Evolutionary conservation across 2,888 invertebrate species (phyloP), one percentile per base, ranked within the genome.

Genomic region (Drosophila bunnanda): DNA sequence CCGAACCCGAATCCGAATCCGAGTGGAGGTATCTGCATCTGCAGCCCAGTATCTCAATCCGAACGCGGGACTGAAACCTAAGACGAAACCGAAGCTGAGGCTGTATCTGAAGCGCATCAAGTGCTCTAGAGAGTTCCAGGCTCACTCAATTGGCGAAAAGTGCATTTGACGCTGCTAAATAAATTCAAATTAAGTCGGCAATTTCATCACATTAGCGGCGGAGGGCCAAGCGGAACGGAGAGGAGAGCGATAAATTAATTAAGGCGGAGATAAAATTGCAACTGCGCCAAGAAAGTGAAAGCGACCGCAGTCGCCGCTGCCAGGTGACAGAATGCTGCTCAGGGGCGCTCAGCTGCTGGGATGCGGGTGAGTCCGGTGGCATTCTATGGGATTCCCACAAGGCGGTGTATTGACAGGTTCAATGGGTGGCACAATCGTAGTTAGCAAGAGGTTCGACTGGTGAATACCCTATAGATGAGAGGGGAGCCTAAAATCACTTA

Each of bases 91-190:
- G n/a, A 48, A 55, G 56, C 71, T 70, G 48, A 52, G 52, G n/a
- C 52, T 66, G 68, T 52, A 72, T 67, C 67, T 65, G 89, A 89
- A 89, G 85, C 85, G 76, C 84, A 76, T 82, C 85, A 89, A 89
- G 89, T 86, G 89, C 85, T 34, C 50, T 20, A 41, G 43, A 32
- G 44, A 55, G 32, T 34, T 48, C 25, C 41, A 56, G 32, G 50
- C 32, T 50, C 50, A 50, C 15, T 50, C 50, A 50, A 50, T 50
- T 50, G 50, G 56, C 73, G 62, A 34, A 52, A 64, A 78, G 71
- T 73, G 76, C 58, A 65, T 50, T 38, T 62, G 36, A 25, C 48
- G 39, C 55, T 22, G 68, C 25, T 75, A 75, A 71, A 76, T 78
- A 80, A 84, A 88, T 83, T 80, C 67, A 72, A 80, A 82, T 80